Evolutionary conservation across 2,797 vertebrate genomes (phyloP).

Genomic region (Acanthiza pusilla): DNA sequence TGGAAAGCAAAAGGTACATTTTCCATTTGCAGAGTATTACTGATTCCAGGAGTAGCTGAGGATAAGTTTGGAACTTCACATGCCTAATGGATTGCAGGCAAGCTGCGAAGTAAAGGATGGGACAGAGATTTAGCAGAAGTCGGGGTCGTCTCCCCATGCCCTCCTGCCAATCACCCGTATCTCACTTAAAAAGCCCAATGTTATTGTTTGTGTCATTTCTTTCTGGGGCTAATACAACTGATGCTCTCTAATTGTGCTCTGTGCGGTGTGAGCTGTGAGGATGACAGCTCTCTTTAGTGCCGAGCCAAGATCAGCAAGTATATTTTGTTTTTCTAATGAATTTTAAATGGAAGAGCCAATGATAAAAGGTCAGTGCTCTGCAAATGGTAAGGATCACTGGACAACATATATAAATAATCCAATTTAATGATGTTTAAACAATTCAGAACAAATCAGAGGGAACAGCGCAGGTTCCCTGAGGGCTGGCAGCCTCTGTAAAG

Average conservation of each 20-base stretch:
- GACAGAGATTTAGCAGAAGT: not conserved
- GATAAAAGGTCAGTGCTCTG: not conserved
- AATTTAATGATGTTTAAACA: not conserved
- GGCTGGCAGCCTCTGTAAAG: not conserved
- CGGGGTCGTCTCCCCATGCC: not conserved
- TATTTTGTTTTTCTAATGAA: slow-evolving; percentile 8
- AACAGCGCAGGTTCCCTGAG: not conserved
- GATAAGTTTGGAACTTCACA: not conserved
- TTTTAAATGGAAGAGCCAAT: slow-evolving; percentile 5
- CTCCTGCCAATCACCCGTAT: not conserved
- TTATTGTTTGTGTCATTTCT: not conserved
- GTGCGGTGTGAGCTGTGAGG: not conserved
- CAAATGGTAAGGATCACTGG: not conserved
- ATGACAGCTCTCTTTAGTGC: slow-evolving; percentile 28
- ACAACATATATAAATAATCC: not conserved
- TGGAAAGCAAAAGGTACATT: slow-evolving; percentile 48
- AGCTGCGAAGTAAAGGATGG: not conserved
- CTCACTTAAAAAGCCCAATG: not conserved
- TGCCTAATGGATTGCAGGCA: not conserved
- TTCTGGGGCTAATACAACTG: not conserved
- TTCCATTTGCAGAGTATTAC: slow-evolving; percentile 14
- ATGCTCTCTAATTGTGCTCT: not conserved
- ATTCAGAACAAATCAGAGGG: not conserved
- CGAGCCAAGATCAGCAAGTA: slow-evolving; percentile 36
- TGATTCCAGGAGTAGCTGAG: slow-evolving; percentile 24